Base-by-base conservation (phyloP, 2,797 vertebrate genomes). In the Centroberyx gerrardi region DNA sequence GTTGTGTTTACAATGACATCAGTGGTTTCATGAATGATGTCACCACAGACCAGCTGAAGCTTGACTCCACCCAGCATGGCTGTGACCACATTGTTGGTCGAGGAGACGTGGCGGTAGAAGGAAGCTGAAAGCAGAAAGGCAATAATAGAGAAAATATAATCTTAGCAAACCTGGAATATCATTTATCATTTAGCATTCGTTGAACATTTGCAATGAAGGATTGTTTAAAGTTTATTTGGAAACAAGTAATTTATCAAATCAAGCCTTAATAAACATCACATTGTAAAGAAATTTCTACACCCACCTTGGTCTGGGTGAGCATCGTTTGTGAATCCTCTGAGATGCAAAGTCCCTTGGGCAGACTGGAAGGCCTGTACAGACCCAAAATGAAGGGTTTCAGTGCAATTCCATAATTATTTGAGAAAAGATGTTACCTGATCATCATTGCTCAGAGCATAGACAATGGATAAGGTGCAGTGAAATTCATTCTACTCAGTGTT, bases 1-100 rank as follows among this genome's bases (percentile, higher is more conserved):
- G 90, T 91, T 22, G 91, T 90, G 68, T 94, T 94, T 73, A 94
- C 75, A 27, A 94, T 91, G 65, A 71, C 87, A 46, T 94, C 89
- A 6, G 87, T 85, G 5, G 10, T 62, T 60, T 85, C 89, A 5
- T 80, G 65, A 28, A 74, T 27, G 62, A 94, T 93, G 87, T 93
- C 58, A 5, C 87, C 91, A 5, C 2, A 6, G 27, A 90, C 51
- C 54, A 93, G 62, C 55, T 91, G 88, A 27, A 94, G 68, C 63
- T 62, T 78, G 62, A 94, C 84, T 8, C 8, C 54, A 0, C 90
- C 92, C 80, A 93, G 22, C 84, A 67, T 84, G 54, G 86, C 80
- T 1, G 82, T 87, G 72, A 90, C 79, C 68, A 88, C 83, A 27
- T 81, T 48, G 5, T 80, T 46, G 12, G 33, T 54, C 10, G 18